Evolutionary conservation across 2,113 vertebrate genomes (phyloP).

Genomic region (Typhlomys cinereus): DNA sequence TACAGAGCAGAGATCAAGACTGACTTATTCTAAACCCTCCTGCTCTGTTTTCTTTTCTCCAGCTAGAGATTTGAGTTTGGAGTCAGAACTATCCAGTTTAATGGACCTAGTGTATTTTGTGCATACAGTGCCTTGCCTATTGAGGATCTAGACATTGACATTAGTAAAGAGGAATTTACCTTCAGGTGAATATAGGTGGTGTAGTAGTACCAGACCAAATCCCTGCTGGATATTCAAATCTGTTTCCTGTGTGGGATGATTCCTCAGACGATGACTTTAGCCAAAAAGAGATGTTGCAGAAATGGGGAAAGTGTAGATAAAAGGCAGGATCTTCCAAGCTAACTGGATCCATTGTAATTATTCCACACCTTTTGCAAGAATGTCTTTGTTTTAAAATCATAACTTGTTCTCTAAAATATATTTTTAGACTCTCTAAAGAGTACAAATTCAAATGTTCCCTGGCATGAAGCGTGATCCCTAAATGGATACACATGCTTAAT

Average conservation of each 20-base stretch:
- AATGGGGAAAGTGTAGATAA: not conserved
- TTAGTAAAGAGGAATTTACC: not conserved
- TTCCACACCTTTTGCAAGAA: too few relatives aligned
- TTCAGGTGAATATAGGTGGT: not conserved
- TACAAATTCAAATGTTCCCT: not conserved
- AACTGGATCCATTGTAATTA: not conserved
- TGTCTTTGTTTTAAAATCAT: not conserved
- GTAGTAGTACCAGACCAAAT: not conserved
- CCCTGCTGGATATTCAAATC: not conserved
- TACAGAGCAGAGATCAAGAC: conserved; percentile 50
- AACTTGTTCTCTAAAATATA: not conserved
- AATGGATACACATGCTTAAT: not conserved
- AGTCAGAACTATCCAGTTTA: not conserved
- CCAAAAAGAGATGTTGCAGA: not conserved
- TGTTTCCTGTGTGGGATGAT: not conserved
- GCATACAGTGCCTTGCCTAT: not conserved
- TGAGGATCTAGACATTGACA: not conserved
- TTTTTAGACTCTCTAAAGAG: too few relatives aligned
- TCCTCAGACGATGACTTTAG: not conserved
- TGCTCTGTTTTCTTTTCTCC: conserved; percentile 23
- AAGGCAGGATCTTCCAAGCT: not conserved
- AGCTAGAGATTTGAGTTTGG: not conserved
- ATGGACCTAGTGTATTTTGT: not conserved
- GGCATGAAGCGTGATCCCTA: not conserved
- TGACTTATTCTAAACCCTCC: not conserved